Base-by-base conservation (phyloP, 1,140 invertebrate species). In the Battus philenor region DNA sequence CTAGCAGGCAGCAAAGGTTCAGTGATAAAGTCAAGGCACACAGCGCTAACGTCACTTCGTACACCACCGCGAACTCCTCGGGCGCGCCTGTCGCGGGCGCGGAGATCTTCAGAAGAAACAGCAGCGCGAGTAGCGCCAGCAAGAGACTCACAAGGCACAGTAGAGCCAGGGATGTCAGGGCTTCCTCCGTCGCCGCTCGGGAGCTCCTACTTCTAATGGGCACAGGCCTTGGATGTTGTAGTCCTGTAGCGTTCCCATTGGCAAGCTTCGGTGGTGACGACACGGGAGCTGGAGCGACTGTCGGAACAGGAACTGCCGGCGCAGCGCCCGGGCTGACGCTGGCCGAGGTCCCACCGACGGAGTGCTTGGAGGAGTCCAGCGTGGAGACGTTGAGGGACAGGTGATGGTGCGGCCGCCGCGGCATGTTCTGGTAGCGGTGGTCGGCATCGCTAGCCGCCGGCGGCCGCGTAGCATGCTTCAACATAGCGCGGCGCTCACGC, bases 1-100 rank as follows among this genome's bases (percentile, higher is more conserved):
- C 95, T 49, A 98, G 90, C 24, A 97, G 88, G 74, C 95, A 97
- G 86, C 95, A 96, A 9, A 97, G 88, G 80, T 97, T 95, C 16
- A 97, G 83, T 0, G 94, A 95, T 12, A 97, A 85, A 12, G 95
- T 95, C 44, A 97, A 88, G 6, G 95, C 94, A 69, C 94, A 95
- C 48, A 97, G 87, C 3, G 94, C 95, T 53, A 97, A 87, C 1
- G 95, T 95, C 50, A 97, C 95, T 88, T 97, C 95, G 73, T 96
- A 95, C 16, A 97, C 93, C 48, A 94, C 91, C 12, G 93, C 91
- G 61, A 95, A 95, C 67, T 96, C 94, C 64, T 95, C 93, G 43
- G 90, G 89, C 50, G 87, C 89, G 53, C 90, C 85, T 27, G 89
- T 89, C 57, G 89, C 81, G 65, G 88, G 70, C 65, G 90, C 85